Percentiles rank a stretch among this genome's conserved stretches.
Evolutionary conservation across 2,113 vertebrate species (phyloP).

Genomic region (Hirundichthys speculiger): DNA sequence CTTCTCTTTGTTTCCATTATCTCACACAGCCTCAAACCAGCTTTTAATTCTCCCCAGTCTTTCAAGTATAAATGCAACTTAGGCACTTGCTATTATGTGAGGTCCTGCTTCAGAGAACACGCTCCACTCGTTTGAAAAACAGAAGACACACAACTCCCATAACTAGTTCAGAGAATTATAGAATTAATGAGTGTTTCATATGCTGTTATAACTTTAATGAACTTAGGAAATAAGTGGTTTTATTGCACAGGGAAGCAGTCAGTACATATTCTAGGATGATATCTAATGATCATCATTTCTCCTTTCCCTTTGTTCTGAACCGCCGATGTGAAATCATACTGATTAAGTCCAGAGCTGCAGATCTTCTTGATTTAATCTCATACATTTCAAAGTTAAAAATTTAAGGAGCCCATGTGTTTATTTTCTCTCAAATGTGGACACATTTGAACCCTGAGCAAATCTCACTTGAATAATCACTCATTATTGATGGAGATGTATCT

Average conservation of each 20-base stretch:
- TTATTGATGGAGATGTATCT: too few relatives aligned
- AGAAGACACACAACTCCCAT: conserved; percentile 17
- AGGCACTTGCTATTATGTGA: conserved; percentile 16
- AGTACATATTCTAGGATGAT: conserved; percentile 12
- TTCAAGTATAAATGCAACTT: conserved; percentile 41
- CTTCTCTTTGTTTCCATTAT: conserved; percentile 47
- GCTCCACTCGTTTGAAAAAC: conserved; percentile 17
- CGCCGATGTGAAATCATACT: conserved; percentile 11
- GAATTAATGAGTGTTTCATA: conserved; percentile 50
- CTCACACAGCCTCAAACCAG: conserved; percentile 38
- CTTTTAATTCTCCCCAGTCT: conserved; percentile 23
- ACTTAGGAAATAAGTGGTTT: conserved; percentile 33
- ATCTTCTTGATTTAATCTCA: conserved; percentile 3
- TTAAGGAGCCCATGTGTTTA: not conserved
- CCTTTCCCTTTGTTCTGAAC: not conserved
- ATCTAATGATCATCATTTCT: not conserved
- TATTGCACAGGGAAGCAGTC: conserved; percentile 22
- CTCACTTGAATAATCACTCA: too few relatives aligned
- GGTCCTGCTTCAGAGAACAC: conserved; percentile 31
- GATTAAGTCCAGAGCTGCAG: not conserved
- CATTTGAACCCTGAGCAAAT: too few relatives aligned
- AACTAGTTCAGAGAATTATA: conserved; percentile 36
- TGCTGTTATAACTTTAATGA: conserved; percentile 56
- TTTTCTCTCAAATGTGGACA: too few relatives aligned
- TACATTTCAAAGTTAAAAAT: not conserved